These are phyloP conservation scores for Thermophis baileyi DNA, from an alignment of 2,113 vertebrate genomes.

Conservation along the genomic window DNA sequence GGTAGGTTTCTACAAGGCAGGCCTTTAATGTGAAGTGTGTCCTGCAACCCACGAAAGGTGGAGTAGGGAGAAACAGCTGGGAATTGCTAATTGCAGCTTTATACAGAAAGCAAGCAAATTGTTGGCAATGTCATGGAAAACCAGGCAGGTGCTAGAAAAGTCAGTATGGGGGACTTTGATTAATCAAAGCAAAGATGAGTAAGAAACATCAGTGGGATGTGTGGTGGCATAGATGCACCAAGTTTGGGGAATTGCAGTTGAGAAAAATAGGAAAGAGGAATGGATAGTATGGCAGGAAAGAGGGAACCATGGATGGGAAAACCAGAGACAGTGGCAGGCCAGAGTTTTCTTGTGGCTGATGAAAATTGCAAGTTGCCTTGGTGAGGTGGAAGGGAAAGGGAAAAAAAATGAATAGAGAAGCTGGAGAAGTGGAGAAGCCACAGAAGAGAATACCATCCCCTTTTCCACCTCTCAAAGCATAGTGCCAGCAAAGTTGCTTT, in stretches of 20 bases:
- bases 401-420: neutral
- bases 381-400: neutral
- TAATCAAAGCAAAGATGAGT: neutral
- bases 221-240: neutral
- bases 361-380: neutral
- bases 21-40: neutral
- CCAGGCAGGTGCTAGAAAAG: neutral
- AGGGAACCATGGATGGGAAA: neutral
- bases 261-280: neutral
- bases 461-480: neutral
- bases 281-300: neutral
- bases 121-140: neutral
- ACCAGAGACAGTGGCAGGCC: neutral
- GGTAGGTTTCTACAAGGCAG: neutral
- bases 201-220: neutral
- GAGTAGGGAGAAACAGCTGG: neutral
- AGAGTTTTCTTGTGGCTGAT: neutral
- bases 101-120: neutral
- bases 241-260: neutral
- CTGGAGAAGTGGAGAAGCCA: neutral
- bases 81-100: neutral
- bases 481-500: neutral
- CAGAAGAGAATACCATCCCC: neutral
- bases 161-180: neutral
- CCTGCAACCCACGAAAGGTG: neutral